Conservation (phyloP, 2,113 vertebrate genomes). For the Prunella fulvescens region DNA sequence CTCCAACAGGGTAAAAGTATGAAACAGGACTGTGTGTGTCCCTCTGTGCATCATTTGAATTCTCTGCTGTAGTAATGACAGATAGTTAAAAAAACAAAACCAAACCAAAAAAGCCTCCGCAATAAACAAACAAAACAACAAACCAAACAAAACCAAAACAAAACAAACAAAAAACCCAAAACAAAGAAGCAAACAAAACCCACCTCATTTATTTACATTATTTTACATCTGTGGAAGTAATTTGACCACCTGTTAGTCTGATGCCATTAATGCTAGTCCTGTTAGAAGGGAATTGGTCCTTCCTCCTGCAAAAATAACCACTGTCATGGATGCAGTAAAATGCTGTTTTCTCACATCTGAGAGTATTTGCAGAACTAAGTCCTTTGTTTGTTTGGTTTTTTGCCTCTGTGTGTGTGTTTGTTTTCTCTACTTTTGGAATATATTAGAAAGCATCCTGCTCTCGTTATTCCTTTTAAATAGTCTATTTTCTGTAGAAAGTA, state of each 20-base stretch:
- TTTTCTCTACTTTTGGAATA: constrained; percentile 51
- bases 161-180: not conserved
- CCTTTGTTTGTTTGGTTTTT: constrained; percentile 14
- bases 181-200: not conserved
- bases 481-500: constrained; percentile 60
- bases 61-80: not conserved
- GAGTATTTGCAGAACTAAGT: not conserved
- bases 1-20: rapidly evolving
- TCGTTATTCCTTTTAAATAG: constrained; percentile 56
- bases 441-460: constrained; percentile 59
- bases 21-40: rapidly evolving
- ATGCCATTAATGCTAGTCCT: not conserved
- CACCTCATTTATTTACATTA: rapidly evolving
- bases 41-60: not conserved
- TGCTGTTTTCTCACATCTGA: not conserved
- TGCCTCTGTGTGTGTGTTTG: not conserved
- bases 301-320: not conserved
- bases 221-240: rapidly evolving
- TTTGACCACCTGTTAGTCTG: not conserved
- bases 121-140: not conserved
- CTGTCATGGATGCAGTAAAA: not conserved
- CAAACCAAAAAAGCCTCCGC: not conserved
- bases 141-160: not conserved
- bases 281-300: not conserved
- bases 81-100: not conserved